Conservation (phyloP, 2,113 vertebrate species). For the Cheilinus undulatus region DNA sequence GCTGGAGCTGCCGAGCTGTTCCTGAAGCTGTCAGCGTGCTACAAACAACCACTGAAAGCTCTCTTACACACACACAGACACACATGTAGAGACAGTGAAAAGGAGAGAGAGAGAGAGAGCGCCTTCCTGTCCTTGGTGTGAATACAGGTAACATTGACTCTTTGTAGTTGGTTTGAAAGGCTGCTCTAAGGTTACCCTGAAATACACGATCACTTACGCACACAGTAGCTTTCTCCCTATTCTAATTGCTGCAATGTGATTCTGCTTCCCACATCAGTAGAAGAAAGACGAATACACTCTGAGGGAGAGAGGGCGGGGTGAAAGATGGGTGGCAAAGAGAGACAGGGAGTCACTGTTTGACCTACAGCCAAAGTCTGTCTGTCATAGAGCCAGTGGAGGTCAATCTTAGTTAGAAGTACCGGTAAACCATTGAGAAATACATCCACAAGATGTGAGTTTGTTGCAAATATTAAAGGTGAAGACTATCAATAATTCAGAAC, state of each 20-base stretch:
- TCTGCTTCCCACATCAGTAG: constrained; percentile 66
- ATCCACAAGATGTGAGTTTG: not conserved
- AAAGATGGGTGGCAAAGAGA: constrained; percentile 13
- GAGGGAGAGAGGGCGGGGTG: constrained; percentile 15
- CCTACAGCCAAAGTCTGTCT: constrained; percentile 40
- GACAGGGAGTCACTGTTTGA: constrained; percentile 43
- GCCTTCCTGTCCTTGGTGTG: constrained; percentile 19
- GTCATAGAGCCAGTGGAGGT: not conserved
- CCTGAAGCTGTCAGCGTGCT: constrained; percentile 58
- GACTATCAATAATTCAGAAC: not conserved
- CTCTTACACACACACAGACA: constrained; percentile 37
- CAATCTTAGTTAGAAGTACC: not conserved
- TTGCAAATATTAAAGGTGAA: not conserved
- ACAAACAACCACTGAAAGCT: constrained; percentile 51
- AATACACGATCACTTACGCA: constrained; percentile 40
- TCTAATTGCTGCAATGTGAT: constrained; percentile 75
- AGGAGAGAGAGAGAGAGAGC: constrained; percentile 23
- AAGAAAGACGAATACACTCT: constrained; percentile 47
- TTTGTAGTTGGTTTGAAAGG: constrained; percentile 76
- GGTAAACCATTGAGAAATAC: not conserved
- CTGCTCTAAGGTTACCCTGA: constrained; percentile 74
- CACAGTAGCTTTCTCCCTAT: constrained; percentile 46
- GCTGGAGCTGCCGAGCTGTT: constrained; percentile 64
- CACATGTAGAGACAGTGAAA: constrained; percentile 45
- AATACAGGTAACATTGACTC: constrained; percentile 68